These are phyloP conservation scores for Zygogramma bicolorata DNA, from an alignment of 2,888 invertebrate species.

Conservation along the genomic window DNA sequence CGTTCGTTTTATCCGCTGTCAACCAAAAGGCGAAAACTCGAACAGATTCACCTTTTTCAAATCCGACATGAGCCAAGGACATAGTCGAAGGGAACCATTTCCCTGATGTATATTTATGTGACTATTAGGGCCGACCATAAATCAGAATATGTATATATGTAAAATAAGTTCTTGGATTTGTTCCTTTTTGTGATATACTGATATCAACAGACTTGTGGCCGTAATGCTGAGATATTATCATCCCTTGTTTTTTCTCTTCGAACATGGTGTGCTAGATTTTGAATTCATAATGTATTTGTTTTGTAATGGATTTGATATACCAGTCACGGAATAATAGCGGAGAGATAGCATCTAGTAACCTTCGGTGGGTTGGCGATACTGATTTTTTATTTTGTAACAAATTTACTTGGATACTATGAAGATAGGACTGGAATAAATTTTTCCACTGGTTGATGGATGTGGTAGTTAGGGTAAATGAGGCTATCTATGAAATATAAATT, in stretches of 20 bases:
- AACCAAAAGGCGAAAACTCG: too few relatives aligned
- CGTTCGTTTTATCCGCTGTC: too few relatives aligned
- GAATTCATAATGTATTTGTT: constrained; percentile 11
- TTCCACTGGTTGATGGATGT: neutral
- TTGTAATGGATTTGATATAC: constrained; percentile 7
- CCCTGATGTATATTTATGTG: constrained; percentile 53
- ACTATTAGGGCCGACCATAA: constrained; percentile 47
- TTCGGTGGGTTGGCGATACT: neutral
- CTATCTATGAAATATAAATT: too few relatives aligned
- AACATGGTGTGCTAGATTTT: constrained; percentile 5
- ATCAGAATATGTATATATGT: constrained; percentile 59
- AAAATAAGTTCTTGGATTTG: constrained; percentile 52
- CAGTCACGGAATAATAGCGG: neutral
- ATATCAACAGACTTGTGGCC: constrained; percentile 4
- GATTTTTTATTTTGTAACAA: neutral
- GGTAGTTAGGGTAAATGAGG: too few relatives aligned
- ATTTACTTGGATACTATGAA: neutral
- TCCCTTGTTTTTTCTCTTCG: neutral
- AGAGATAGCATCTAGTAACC: neutral
- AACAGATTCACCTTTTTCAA: constrained; percentile 4
- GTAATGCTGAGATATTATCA: constrained; percentile 4
- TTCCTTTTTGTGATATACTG: constrained; percentile 41
- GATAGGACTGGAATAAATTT: neutral
- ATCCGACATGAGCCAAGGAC: constrained; percentile 2
- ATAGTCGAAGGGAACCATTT: neutral